phyloP scores from a whole-genome alignment of 2,113 vertebrate genomes.

The Callospermophilus lateralis region DNA sequence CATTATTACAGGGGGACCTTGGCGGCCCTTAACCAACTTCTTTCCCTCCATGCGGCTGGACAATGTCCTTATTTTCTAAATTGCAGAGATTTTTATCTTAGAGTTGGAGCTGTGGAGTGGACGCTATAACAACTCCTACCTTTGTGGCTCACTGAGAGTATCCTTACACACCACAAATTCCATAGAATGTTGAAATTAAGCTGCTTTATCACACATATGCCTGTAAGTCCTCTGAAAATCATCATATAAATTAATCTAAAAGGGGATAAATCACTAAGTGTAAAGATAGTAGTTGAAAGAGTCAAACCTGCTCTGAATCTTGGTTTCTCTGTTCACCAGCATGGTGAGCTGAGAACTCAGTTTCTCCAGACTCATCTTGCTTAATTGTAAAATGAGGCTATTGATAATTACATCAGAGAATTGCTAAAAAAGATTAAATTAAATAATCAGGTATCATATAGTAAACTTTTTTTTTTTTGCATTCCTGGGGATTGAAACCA shows the following conservation, averaged over 20 bases:
- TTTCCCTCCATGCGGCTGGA: no score
- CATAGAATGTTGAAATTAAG: background rate
- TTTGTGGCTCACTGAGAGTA: background rate
- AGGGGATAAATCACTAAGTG: background rate
- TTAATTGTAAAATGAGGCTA: background rate
- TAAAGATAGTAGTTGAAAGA: background rate
- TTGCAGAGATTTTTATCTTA: background rate
- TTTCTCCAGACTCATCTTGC: background rate
- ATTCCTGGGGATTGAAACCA: no score
- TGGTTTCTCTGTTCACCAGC: background rate
- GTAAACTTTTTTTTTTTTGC: no score
- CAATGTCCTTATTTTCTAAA: background rate
- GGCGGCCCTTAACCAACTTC: rapidly evolving
- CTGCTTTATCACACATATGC: background rate
- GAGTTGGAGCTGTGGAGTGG: background rate
- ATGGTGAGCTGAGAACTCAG: background rate
- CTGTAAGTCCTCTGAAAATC: background rate
- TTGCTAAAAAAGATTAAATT: background rate
- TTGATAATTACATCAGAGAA: background rate
- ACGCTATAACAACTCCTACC: rapidly evolving
- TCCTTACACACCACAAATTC: background rate
- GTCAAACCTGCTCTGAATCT: background rate
- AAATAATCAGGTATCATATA: background rate
- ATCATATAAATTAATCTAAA: background rate
- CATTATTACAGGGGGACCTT: rapidly evolving